phyloP scores from a whole-genome alignment of 2,113 vertebrate species.

The Nothoprocta perdicaria region DNA sequence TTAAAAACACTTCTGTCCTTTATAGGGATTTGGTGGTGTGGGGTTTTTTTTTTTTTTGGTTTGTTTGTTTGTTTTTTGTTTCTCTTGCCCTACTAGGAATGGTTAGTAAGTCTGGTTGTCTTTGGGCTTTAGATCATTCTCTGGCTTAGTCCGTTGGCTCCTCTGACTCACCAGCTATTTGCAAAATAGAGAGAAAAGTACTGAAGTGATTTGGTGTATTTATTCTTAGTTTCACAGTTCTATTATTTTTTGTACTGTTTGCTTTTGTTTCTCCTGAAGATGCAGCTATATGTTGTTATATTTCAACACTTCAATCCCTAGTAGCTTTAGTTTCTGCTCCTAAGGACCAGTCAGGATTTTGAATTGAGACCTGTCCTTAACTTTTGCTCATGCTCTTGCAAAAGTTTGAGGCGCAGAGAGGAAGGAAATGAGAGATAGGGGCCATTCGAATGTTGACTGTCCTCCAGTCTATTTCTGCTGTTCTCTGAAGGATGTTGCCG shows the following conservation, averaged over 20 bases:
- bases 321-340: not conserved
- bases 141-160: constrained; percentile 34
- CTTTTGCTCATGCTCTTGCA: not conserved
- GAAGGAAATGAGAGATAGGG: not conserved
- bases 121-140: constrained; percentile 10
- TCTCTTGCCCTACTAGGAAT: not conserved
- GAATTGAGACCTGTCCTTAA: not conserved
- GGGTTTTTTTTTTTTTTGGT: not conserved
- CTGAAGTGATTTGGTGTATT: not conserved
- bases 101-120: constrained; percentile 8
- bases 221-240: not conserved
- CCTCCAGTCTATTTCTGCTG: not conserved
- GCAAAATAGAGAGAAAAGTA: not conserved
- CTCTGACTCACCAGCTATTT: not conserved
- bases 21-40: not conserved
- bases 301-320: not conserved
- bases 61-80: no score
- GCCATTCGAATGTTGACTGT: not conserved
- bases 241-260: not conserved
- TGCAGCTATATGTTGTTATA: not conserved
- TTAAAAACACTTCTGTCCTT: not conserved
- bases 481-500: not conserved
- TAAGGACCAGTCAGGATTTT: not conserved
- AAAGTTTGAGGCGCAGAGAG: not conserved
- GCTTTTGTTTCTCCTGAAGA: not conserved